Base-by-base conservation (phyloP, 2,888 invertebrate species). In the Agonum fuliginosum region DNA sequence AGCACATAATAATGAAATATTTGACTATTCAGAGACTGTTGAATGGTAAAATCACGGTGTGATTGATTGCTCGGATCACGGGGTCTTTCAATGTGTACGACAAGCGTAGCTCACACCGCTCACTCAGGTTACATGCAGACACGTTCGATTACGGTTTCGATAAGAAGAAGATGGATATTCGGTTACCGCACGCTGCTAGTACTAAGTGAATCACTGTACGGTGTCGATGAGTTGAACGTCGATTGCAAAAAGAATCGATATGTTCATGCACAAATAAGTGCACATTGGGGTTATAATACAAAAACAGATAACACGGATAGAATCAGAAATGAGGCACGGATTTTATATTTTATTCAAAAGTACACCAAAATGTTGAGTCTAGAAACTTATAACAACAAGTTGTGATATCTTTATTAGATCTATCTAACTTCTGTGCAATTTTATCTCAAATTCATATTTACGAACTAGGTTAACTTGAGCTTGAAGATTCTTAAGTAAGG, bases 41-140 rank as follows among this genome's bases (percentile, higher is more conserved):
- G 24, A 19, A 17, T 17, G 48, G 20, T 48, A 12, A 20, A 48
- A 65, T 65, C 30, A 65, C 46, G n/a, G 27, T 24, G 43, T 70
- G 70, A 70, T 70, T 70, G 70, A 70, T 70, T 70, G 48, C 46
- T 10, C 24, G 22, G 67, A 67, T 67, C 43, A 43, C 27, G 48
- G 34, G 67, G 62, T 75, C 75, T 75, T 75, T 67, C 75, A 75
- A 75, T 74, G 74, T 65, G 65, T 46, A 58, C 19, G 46, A 46
- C n/a, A n/a, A n/a, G n/a, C n/a, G n/a, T n/a, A n/a, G n/a, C n/a
- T n/a, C n/a, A n/a, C n/a, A 46, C 17, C 14, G 12, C 17, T 46
- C 17, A 46, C 12, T 4, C 46, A 46, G 58, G 74, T 74, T 74
- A 62, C 51, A 75, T 65, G 67, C 67, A 75, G 70, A 70, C 70